Base-by-base conservation (phyloP, 2,888 invertebrate genomes). In the Aphidoletes aphidimyza region DNA sequence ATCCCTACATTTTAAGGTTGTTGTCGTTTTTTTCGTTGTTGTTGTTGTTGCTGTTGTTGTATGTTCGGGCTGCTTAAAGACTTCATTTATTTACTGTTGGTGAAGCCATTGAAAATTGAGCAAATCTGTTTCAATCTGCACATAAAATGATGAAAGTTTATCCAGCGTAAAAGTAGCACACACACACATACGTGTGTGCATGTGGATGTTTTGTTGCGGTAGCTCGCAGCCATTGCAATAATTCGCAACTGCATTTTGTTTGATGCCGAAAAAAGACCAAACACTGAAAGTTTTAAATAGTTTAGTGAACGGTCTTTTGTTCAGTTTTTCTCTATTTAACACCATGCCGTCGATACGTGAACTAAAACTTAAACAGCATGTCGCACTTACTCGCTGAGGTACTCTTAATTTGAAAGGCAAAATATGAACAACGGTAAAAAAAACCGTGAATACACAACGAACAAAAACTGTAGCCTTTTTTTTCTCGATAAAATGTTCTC, bases 281-380 rank as follows among this genome's bases (percentile, higher is more conserved):
- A 69, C 34, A 30, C 30, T 69, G 69, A 69, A 69, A 30, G 69
- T 69, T 69, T 69, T 69, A 69, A 69, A 69, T 69, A 69, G 69
- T 69, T 69, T 26, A 30, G 30, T 22, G 54, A 39, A 47, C 2
- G 30, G 34, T 69, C 69, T 69, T 14, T 69, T 69, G 69, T 69
- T 69, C 69, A 1, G 3, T 30, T 69, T 30, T 69, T 30, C 34
- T 69, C 69, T 69, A 69, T 30, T 69, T 69, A 30, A 69, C 69
- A 69, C 69, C 69, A 69, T 30, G 69, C 69, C n/a, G 34, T 69
- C 34, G 69, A 69, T 30, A 69, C 14, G 69, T n/a, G n/a, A n/a
- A n/a, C n/a, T n/a, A n/a, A n/a, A 69, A 69, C 69, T 69, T 11
- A 30, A 69, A 69, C 69, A 69, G 69, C 69, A 69, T 69, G 69